A percentile compares a stretch with the other conserved stretches of the same genome.
phyloP scores from a whole-genome alignment of 1,140 invertebrate genomes.

The Elymnias hypermnestra region DNA sequence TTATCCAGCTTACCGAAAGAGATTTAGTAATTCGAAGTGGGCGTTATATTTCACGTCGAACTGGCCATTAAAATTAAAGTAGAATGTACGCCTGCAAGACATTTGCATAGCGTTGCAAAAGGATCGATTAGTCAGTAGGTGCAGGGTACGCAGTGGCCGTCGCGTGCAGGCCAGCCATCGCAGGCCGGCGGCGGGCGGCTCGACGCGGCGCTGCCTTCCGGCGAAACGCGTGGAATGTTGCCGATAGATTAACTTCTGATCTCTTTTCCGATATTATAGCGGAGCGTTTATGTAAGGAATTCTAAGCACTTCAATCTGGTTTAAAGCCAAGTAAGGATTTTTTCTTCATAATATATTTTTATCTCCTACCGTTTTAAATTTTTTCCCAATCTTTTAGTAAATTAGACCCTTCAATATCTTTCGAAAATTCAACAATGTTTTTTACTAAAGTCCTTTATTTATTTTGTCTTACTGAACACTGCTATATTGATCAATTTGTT shows the following conservation, averaged over 20 bases:
- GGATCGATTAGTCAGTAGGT: slow-evolving; percentile 52
- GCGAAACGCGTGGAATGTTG: slow-evolving; percentile 70
- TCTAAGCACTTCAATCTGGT: slow-evolving; percentile 65
- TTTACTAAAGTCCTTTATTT: too few relatives aligned
- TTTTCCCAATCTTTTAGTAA: background rate
- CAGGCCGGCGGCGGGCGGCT: slow-evolving; percentile 37
- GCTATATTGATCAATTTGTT: too few relatives aligned
- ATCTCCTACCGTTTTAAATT: background rate
- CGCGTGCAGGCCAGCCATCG: slow-evolving; percentile 48
- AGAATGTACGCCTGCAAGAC: slow-evolving; percentile 20
- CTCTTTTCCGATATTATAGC: slow-evolving; percentile 73
- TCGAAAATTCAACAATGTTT: too few relatives aligned
- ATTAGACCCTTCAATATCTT: background rate
- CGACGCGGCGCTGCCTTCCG: slow-evolving; percentile 60
- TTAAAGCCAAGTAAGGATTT: slow-evolving; percentile 48
- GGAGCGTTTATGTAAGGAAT: slow-evolving; percentile 65
- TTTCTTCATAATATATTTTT: background rate
- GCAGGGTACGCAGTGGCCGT: slow-evolving; percentile 29
- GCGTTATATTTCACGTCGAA: too few relatives aligned
- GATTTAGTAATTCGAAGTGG: too few relatives aligned
- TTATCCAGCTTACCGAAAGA: too few relatives aligned
- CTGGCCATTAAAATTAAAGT: slow-evolving; percentile 20
- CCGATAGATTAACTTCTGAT: slow-evolving; percentile 75
- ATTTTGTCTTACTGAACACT: too few relatives aligned
- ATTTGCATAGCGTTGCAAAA: slow-evolving; percentile 38